phyloP scores from a whole-genome alignment of 2,888 invertebrate genomes.

The Lymantria dispar region DNA sequence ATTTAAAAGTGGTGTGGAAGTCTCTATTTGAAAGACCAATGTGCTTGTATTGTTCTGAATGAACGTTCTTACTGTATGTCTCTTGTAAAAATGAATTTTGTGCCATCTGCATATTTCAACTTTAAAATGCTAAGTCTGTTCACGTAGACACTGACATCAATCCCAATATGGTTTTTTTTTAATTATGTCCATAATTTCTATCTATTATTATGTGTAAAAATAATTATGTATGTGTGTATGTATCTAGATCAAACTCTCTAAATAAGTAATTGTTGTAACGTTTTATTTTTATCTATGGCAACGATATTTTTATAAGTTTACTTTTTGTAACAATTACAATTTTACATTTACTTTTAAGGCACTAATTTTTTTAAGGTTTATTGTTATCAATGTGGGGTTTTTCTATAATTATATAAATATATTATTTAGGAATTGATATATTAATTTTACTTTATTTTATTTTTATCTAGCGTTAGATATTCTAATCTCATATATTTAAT shows the following conservation, averaged over 20 bases:
- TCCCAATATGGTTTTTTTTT: constrained; percentile 45
- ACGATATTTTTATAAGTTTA: constrained; percentile 10
- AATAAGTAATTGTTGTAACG: constrained; percentile 28
- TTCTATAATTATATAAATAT: constrained; percentile 1
- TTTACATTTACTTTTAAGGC: constrained; percentile 20
- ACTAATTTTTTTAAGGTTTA: constrained; percentile 20
- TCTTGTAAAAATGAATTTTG: constrained; percentile 58
- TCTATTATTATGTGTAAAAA: constrained; percentile 48
- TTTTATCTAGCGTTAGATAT: constrained; percentile 26
- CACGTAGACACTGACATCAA: constrained; percentile 37
- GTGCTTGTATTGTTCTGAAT: constrained; percentile 49
- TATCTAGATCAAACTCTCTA: constrained; percentile 45
- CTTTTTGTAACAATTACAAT: constrained; percentile 7
- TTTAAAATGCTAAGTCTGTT: constrained; percentile 65
- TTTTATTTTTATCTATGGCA: constrained; percentile 13
- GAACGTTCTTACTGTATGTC: constrained; percentile 45
- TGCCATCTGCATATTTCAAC: constrained; percentile 73
- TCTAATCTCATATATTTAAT: constrained; percentile 32
- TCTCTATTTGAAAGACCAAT: constrained; percentile 44
- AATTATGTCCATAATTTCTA: constrained; percentile 61
- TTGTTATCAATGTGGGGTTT: constrained; percentile 31
- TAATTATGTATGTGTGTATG: constrained; percentile 44
- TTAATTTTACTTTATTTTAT: constrained; percentile 24
- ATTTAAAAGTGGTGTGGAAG: constrained; percentile 30
- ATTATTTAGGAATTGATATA: constrained; percentile 29